A percentile compares a stretch with the other conserved stretches of the same genome.
phyloP scores from a whole-genome alignment of 2,888 invertebrate genomes.

The Aelia acuminata region DNA sequence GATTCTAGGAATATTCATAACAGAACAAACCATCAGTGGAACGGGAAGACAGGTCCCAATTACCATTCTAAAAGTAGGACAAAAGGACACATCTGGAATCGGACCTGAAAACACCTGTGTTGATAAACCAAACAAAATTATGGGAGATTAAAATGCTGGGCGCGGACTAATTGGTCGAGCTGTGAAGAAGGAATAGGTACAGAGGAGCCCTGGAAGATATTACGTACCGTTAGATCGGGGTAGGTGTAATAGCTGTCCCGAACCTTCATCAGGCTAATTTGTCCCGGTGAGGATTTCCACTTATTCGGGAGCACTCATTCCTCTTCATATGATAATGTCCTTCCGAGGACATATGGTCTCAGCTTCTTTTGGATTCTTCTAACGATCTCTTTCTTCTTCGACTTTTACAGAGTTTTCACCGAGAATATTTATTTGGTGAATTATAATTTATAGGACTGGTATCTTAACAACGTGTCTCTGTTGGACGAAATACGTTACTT shows the following conservation, averaged over 20 bases:
- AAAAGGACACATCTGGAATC: not conserved
- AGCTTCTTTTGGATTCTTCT: not conserved
- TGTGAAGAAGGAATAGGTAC: not conserved
- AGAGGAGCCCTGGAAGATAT: not conserved
- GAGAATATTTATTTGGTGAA: too few species aligned
- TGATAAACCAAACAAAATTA: constrained; percentile 31
- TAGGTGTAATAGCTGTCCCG: not conserved
- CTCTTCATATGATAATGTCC: not conserved
- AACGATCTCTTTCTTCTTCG: not conserved
- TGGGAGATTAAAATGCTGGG: constrained; percentile 5
- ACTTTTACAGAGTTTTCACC: too few species aligned
- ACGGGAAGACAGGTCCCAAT: not conserved
- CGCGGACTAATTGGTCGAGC: not conserved
- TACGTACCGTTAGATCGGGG: constrained; percentile 22
- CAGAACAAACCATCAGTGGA: not conserved
- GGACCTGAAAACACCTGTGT: not conserved
- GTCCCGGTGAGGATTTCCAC: not conserved
- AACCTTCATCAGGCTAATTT: not conserved
- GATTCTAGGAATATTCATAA: too few species aligned
- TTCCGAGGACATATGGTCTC: not conserved
- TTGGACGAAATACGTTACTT: too few species aligned
- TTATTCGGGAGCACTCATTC: constrained; percentile 8
- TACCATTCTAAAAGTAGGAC: constrained; percentile 10
- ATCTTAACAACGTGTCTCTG: too few species aligned
- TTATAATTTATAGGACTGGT: too few species aligned